Percentiles rank a stretch among this genome's conserved stretches.
Conservation (phyloP, 2,888 invertebrate genomes). For the Lasioglossum lativentre region DNA sequence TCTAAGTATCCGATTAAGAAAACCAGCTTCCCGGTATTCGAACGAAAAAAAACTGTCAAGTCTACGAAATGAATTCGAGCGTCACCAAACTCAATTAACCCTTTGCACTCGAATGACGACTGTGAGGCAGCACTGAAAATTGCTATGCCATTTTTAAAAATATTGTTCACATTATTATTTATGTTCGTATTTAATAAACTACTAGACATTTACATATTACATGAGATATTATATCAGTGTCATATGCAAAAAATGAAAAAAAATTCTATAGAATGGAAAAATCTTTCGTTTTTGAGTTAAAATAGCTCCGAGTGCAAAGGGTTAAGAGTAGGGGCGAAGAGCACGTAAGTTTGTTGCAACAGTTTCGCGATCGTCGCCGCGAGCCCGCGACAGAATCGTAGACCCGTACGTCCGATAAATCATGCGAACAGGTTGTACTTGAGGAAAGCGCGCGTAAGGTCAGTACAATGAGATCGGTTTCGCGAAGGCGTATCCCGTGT, state of each 20-base stretch:
- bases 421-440: conserved; percentile 5
- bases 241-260: too few species aligned
- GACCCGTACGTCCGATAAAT: not conserved
- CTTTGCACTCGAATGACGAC: too few species aligned
- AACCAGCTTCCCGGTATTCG: not conserved
- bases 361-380: not conserved
- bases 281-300: too few species aligned
- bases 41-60: not conserved
- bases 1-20: not conserved
- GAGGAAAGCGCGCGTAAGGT: not conserved
- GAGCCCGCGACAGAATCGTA: not conserved
- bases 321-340: not conserved
- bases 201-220: too few species aligned
- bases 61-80: too few species aligned
- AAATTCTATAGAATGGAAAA: too few species aligned
- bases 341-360: not conserved
- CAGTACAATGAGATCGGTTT: not conserved
- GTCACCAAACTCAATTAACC: too few species aligned
- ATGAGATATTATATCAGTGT: too few species aligned
- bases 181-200: too few species aligned
- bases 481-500: conserved; percentile 27
- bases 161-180: too few species aligned
- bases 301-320: not conserved
- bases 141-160: too few species aligned
- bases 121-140: too few species aligned